Evolutionary conservation across 2,888 invertebrate genomes (phyloP).

Genomic region (Diplazon laetatorius): DNA sequence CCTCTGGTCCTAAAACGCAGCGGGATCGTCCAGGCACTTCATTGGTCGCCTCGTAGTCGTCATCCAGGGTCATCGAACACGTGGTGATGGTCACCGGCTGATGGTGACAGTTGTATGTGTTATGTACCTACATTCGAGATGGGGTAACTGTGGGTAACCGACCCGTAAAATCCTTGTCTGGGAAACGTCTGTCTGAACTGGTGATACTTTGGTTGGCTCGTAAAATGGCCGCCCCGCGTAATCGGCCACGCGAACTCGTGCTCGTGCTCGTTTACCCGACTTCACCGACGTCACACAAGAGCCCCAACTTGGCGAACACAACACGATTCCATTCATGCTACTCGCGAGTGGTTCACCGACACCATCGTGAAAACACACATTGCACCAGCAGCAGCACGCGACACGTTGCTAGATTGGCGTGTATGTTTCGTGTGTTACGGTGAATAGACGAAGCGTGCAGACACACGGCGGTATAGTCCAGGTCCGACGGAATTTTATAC

Average conservation of each 20-base stretch:
- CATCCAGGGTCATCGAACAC: conserved; percentile 61
- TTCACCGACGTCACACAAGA: conserved; percentile 24
- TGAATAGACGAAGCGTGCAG: conserved; percentile 28
- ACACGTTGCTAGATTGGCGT: conserved; percentile 21
- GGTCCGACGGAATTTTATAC: conserved; percentile 70
- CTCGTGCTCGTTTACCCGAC: conserved; percentile 34
- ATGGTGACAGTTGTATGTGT: background rate
- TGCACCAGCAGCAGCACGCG: conserved; percentile 4
- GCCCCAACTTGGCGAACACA: conserved; percentile 51
- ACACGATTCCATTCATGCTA: conserved; percentile 70
- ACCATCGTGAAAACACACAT: background rate
- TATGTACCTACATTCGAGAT: conserved; percentile 17
- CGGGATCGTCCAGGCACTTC: conserved; percentile 48
- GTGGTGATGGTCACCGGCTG: background rate
- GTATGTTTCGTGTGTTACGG: conserved; percentile 17
- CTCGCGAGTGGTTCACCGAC: conserved; percentile 33
- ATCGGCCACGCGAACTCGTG: conserved; percentile 51
- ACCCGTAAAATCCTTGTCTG: conserved; percentile 66
- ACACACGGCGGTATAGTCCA: conserved; percentile 33
- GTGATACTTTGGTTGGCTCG: conserved; percentile 65
- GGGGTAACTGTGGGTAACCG: conserved; percentile 12
- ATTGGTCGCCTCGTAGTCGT: conserved; percentile 58
- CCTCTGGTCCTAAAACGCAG: conserved; percentile 37
- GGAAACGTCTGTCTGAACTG: conserved; percentile 67
- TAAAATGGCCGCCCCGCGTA: conserved; percentile 67